Percentiles rank a stretch among this genome's conserved stretches.
Conservation (phyloP, 2,113 vertebrate species). For the Saguinus midas region DNA sequence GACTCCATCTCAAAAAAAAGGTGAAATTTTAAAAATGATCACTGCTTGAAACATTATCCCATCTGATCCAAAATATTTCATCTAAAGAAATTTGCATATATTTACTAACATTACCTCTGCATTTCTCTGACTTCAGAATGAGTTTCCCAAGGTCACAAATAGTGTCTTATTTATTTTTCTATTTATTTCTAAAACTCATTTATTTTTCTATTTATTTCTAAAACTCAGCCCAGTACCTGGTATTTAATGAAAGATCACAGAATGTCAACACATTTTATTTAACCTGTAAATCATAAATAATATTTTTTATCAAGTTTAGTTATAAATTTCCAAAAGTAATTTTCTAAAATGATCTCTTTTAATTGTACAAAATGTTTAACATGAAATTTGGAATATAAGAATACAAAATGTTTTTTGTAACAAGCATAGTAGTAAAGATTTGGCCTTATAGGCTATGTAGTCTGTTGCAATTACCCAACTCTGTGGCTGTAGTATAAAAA, state of each 20-base stretch:
- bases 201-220: slow-evolving; percentile 34
- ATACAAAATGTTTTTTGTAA: neutral
- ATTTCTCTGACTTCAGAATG: neutral
- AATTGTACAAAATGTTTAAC: neutral
- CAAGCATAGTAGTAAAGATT: neutral
- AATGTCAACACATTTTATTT: neutral
- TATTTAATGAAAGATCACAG: neutral
- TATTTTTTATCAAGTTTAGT: neutral
- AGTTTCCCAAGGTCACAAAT: neutral
- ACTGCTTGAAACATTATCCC: neutral
- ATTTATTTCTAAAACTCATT: slow-evolving; percentile 38
- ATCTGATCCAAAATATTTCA: neutral
- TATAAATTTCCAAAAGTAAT: neutral
- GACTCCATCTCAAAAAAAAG: too few relatives aligned
- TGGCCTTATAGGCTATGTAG: neutral
- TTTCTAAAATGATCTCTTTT: neutral
- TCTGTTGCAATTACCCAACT: neutral
- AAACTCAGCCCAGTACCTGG: neutral
- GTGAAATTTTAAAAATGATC: neutral
- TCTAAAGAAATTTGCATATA: neutral
- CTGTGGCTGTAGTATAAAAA: neutral
- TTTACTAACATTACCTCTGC: neutral
- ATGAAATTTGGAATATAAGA: neutral
- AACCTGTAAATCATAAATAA: neutral
- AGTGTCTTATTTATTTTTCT: neutral